Base-by-base conservation (phyloP, 2,113 vertebrate species). In the Nothoprocta pentlandii region DNA sequence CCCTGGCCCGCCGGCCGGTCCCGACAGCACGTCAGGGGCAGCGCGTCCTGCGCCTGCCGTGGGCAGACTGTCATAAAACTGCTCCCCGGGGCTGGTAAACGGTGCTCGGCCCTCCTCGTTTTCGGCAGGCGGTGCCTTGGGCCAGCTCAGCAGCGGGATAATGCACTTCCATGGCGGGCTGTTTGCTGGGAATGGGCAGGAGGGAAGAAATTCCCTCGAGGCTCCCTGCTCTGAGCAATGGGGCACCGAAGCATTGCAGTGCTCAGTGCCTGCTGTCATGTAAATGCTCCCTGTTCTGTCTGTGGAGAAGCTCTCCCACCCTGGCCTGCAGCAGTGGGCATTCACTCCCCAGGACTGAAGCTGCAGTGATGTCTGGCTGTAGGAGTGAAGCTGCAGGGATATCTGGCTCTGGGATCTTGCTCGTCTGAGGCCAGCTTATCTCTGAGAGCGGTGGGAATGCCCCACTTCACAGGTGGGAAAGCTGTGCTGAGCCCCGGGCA, bases 391-490 rank as follows among this genome's bases (percentile, higher is more conserved):
- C 28, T 73, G 56, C 20, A 94, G 46, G 78, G 63, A 36, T 83
- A 83, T 63, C 87, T 86, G 25, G 7, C 82, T 89, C 66, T 78
- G 76, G 69, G 66, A 94, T 95, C 93, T 93, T 10, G 36, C 36
- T 39, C 36, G 96, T 92, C 62, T 51, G 89, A 88, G 61, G 41
- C 70, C 81, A 79, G 67, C 74, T 89, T 92, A 96, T 87, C 86
- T 93, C 80, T 66, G 73, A 85, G 80, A 63, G 80, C 61, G 66
- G 82, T 94, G 90, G 94, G 93, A 95, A 95, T 85, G 87, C 82
- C 56, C 41, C 75, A 92, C 94, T 95, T 95, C 94, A 88, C 86
- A 95, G 94, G 67, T 94, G 94, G 94, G 85, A 95, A 96, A 95
- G 77, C 26, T 89, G 85, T 23, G 36, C 85, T 86, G 86, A 95